A percentile compares a stretch with the other conserved stretches of the same genome.
These are phyloP conservation scores for Lordiphosa clarofinis DNA, from an alignment of 1,140 invertebrate genomes.

Conservation along the genomic window DNA sequence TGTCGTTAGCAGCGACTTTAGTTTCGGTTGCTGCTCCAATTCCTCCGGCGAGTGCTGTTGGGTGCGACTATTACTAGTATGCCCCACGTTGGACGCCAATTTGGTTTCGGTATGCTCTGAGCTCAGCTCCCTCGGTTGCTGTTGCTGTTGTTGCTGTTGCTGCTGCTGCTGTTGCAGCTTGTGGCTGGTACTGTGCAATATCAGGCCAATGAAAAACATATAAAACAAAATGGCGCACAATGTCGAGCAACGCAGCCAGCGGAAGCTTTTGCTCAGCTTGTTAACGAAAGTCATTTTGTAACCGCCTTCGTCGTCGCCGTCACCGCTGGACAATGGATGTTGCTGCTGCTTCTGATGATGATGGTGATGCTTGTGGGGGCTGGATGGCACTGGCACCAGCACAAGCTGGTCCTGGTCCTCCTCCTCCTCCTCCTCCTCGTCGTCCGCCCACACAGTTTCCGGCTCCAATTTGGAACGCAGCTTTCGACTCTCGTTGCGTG, in stretches of 20 bases:
- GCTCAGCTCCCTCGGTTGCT: constrained; percentile 15
- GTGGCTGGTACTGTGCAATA: constrained; percentile 75
- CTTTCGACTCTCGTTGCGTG: constrained; percentile 55
- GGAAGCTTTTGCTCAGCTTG: constrained; percentile 78
- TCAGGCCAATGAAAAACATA: constrained; percentile 79
- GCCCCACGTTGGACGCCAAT: constrained; percentile 37
- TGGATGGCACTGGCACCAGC: constrained; percentile 32
- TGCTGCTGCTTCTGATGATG: constrained; percentile 21
- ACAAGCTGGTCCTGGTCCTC: constrained; percentile 28
- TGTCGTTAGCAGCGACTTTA: constrained; percentile 28
- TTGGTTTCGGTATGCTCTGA: constrained; percentile 26
- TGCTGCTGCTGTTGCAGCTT: constrained; percentile 56
- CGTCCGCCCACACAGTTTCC: constrained; percentile 34
- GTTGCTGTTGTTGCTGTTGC: constrained; percentile 23
- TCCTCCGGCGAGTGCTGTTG: constrained; percentile 39
- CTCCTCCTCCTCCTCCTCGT: constrained; percentile 27
- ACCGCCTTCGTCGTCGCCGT: constrained; percentile 24
- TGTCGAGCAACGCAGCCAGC: constrained; percentile 77
- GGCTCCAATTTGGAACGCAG: constrained; percentile 46
- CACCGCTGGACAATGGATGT: constrained; percentile 34
- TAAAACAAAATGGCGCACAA: constrained; percentile 79
- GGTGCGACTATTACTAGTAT: constrained; percentile 35
- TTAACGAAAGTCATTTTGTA: constrained; percentile 77
- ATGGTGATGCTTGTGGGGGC: constrained; percentile 11
- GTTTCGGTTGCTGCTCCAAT: constrained; percentile 42